phyloP scores from a whole-genome alignment of 2,113 vertebrate genomes.

The Ovis canadensis region DNA sequence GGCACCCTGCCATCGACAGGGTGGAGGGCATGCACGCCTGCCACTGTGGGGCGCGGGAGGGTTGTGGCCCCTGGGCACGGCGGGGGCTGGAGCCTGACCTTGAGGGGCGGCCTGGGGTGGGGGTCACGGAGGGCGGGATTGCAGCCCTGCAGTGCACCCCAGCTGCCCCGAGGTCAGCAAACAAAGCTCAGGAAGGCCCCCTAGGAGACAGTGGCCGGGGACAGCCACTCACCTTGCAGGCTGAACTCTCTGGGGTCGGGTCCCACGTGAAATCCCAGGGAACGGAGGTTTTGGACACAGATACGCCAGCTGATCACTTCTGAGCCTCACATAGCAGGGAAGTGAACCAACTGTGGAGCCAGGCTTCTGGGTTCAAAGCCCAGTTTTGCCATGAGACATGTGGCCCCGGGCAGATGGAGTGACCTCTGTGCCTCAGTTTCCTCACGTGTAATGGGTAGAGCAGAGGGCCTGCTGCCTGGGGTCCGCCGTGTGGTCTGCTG shows the following conservation, averaged over 20 bases:
- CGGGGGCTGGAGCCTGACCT: background rate
- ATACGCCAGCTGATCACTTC: accelerated
- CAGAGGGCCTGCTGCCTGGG: accelerated
- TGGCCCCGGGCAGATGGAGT: accelerated
- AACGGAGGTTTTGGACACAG: background rate
- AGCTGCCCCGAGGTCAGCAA: background rate
- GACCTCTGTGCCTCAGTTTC: background rate
- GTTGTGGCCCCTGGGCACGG: accelerated
- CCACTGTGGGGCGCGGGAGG: accelerated
- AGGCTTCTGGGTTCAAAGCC: background rate
- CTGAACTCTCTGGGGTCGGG: background rate
- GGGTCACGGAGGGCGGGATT: accelerated
- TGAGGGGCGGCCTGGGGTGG: background rate
- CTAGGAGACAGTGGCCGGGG: too few species aligned
- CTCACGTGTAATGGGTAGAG: accelerated
- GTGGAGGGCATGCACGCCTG: background rate
- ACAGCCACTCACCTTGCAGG: background rate
- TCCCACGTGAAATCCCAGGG: accelerated
- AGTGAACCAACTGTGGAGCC: background rate
- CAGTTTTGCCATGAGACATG: background rate
- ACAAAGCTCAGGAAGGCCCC: background rate
- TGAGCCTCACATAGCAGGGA: accelerated
- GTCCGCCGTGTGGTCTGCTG: background rate
- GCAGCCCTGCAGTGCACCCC: accelerated
- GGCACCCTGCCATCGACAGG: background rate